Evolutionary conservation across 2,888 invertebrate genomes (phyloP).

Genomic region (Phyllotreta cruciferae): DNA sequence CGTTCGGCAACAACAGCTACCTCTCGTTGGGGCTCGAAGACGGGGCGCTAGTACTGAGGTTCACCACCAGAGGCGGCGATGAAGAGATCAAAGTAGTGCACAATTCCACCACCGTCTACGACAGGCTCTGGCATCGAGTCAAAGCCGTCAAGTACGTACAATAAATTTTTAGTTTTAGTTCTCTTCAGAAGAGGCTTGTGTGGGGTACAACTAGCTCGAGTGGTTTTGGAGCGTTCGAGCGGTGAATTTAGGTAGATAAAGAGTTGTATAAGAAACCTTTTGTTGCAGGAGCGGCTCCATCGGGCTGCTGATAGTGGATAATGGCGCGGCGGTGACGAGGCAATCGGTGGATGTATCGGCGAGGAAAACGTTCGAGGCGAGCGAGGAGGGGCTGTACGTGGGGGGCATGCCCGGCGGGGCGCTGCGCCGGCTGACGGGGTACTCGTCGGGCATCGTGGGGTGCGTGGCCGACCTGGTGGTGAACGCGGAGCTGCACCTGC

Average conservation of each 20-base stretch:
- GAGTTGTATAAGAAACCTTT: no score
- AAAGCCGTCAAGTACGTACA: slow-evolving; percentile 72
- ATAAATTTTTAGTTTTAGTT: neutral
- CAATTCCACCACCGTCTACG: slow-evolving; percentile 85
- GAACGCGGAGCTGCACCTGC: slow-evolving; percentile 67
- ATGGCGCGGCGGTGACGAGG: slow-evolving; percentile 78
- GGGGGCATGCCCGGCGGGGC: slow-evolving; percentile 65
- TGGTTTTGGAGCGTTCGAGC: no score
- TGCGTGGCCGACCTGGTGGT: slow-evolving; percentile 70
- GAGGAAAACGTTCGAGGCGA: slow-evolving; percentile 64
- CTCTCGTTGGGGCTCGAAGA: slow-evolving; percentile 83
- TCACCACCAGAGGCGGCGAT: slow-evolving; percentile 85
- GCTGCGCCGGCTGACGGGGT: slow-evolving; percentile 59
- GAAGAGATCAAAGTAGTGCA: slow-evolving; percentile 84
- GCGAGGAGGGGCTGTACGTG: slow-evolving; percentile 88
- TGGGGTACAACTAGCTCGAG: no score
- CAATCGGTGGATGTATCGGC: slow-evolving; percentile 78
- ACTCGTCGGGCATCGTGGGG: slow-evolving; percentile 65
- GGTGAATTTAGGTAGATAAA: no score
- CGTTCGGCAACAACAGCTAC: slow-evolving; percentile 80
- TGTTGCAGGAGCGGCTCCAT: slow-evolving; percentile 79
- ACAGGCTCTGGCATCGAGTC: slow-evolving; percentile 86
- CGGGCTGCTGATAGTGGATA: slow-evolving; percentile 89
- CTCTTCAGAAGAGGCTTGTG: no score
- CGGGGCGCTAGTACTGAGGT: slow-evolving; percentile 78